Evolutionary conservation across 2,797 vertebrate species (phyloP).

Genomic region (Gallirallus australis): DNA sequence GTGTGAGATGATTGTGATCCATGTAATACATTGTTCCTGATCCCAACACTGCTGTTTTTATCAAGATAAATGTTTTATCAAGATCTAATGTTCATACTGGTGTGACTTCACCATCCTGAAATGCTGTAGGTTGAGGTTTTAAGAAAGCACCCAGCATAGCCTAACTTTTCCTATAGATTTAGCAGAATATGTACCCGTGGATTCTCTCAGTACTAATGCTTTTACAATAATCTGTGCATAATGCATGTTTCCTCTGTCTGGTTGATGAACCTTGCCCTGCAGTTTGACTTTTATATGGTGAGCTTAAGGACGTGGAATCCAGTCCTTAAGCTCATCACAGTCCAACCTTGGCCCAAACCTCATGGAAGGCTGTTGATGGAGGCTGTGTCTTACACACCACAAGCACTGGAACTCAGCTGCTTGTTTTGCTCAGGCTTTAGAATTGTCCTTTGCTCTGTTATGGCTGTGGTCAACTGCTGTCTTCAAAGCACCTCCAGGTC

Average conservation of each 20-base stretch:
- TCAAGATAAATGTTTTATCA: background rate
- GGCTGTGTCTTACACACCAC: background rate
- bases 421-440: background rate
- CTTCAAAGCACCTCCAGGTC: background rate
- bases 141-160: background rate
- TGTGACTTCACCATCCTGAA: background rate
- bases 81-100: background rate
- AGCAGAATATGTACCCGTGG: background rate
- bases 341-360: background rate
- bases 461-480: background rate
- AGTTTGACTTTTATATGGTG: background rate
- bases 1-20: background rate
- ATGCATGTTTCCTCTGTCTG: background rate
- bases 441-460: background rate
- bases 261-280: background rate
- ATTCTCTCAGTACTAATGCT: background rate
- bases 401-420: background rate
- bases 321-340: too few relatives aligned
- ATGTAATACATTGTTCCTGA: rapidly evolving
- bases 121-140: background rate
- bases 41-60: background rate
- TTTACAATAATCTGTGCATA: background rate
- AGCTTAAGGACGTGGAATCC: background rate
- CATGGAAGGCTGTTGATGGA: background rate
- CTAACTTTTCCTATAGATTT: background rate